Conservation (phyloP, 2,888 invertebrate species). For the Cephus runcator region DNA sequence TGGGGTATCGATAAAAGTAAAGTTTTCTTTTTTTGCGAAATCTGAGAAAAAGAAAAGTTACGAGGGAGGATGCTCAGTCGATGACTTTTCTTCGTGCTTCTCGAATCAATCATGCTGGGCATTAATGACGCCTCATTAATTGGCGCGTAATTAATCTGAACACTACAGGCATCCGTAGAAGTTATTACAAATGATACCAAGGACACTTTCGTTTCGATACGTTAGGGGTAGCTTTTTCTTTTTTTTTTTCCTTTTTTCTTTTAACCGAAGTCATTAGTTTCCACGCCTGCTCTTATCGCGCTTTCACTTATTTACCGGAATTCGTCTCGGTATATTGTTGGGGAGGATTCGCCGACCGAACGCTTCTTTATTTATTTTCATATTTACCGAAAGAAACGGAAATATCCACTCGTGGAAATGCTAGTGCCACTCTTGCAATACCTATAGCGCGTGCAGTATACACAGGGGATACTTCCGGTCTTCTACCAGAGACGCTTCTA, state of each 20-base stretch:
- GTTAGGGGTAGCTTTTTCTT: conserved; percentile 34
- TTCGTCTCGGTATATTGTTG: background rate
- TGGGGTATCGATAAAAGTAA: background rate
- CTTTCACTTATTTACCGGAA: background rate
- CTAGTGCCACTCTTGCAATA: background rate
- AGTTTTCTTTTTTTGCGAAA: background rate
- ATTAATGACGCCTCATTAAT: conserved; percentile 48
- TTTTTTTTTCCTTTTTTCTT: conserved; percentile 22
- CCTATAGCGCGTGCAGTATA: background rate
- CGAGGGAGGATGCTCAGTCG: background rate
- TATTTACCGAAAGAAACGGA: background rate
- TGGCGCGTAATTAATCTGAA: conserved; percentile 53
- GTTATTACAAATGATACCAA: conserved; percentile 50
- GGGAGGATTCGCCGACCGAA: background rate
- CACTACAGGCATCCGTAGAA: conserved; percentile 20
- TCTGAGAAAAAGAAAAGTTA: background rate
- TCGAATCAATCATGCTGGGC: conserved; percentile 25
- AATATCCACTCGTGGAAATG: background rate
- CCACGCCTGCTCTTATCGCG: conserved; percentile 28
- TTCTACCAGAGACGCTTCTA: background rate
- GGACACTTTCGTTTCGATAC: conserved; percentile 40
- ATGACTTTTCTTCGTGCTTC: conserved; percentile 1
- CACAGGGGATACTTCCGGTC: background rate
- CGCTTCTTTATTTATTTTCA: background rate
- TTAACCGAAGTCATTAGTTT: conserved; percentile 38